phyloP scores from a whole-genome alignment of 2,888 invertebrate genomes.

The Amitus sp. region DNA sequence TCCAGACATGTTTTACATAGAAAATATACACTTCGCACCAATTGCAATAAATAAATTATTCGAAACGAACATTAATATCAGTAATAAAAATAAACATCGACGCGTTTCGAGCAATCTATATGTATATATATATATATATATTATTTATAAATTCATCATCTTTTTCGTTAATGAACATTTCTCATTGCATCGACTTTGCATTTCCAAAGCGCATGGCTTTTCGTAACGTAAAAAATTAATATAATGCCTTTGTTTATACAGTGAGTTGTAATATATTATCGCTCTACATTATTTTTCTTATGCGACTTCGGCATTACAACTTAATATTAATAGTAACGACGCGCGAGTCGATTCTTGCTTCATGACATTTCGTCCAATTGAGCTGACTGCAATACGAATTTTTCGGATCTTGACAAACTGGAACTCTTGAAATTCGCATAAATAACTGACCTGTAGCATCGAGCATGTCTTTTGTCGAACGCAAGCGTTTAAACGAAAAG shows the following conservation, averaged over 20 bases:
- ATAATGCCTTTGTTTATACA: constrained; percentile 63
- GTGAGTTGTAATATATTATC: constrained; percentile 57
- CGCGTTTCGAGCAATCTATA: constrained; percentile 49
- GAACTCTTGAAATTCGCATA: background rate
- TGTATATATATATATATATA: constrained; percentile 37
- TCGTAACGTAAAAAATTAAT: constrained; percentile 49
- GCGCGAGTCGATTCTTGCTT: constrained; percentile 47
- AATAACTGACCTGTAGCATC: background rate
- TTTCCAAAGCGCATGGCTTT: constrained; percentile 30
- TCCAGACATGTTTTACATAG: constrained; percentile 13
- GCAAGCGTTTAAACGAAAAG: constrained; percentile 28
- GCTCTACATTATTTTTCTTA: constrained; percentile 55
- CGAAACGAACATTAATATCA: constrained; percentile 48
- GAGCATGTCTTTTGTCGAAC: constrained; percentile 6
- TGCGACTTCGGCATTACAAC: constrained; percentile 53
- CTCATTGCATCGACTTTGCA: constrained; percentile 13
- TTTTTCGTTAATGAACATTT: constrained; percentile 47
- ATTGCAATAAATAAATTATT: constrained; percentile 62
- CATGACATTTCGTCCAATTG: constrained; percentile 15
- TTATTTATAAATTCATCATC: constrained; percentile 40
- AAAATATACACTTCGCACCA: constrained; percentile 36
- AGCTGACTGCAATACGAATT: constrained; percentile 24
- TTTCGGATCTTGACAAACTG: background rate
- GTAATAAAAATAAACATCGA: constrained; percentile 44
- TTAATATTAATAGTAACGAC: constrained; percentile 61